A percentile compares a stretch with the other conserved stretches of the same genome.
phyloP scores from a whole-genome alignment of 2,888 invertebrate genomes.

The Agriotes lineatus region DNA sequence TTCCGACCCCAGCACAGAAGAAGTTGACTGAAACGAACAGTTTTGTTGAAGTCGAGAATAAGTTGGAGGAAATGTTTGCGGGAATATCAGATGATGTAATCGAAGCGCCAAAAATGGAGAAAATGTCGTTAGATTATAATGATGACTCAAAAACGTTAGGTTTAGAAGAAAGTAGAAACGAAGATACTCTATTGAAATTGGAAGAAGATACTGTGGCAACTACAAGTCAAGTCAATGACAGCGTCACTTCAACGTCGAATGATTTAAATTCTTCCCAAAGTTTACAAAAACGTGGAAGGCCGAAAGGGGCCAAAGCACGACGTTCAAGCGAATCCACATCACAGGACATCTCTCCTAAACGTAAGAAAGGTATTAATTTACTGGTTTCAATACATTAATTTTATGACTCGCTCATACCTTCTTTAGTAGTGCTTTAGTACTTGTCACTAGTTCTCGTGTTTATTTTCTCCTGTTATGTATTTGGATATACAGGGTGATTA shows the following conservation, averaged over 20 bases:
- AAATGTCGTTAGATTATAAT: constrained; percentile 39
- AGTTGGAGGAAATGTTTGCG: constrained; percentile 88
- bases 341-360: constrained; percentile 50
- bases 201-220: constrained; percentile 51
- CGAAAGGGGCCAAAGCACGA: constrained; percentile 40
- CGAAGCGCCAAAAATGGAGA: constrained; percentile 59
- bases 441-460: no score
- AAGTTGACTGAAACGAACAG: constrained; percentile 60
- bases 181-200: constrained; percentile 35
- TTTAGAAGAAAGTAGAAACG: constrained; percentile 43
- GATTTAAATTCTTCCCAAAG: constrained; percentile 44
- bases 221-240: constrained; percentile 53
- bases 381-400: neutral
- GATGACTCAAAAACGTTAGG: constrained; percentile 52
- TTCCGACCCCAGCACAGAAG: constrained; percentile 59
- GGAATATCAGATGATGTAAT: constrained; percentile 71
- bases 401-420: no score
- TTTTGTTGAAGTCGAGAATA: constrained; percentile 84
- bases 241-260: constrained; percentile 57
- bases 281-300: constrained; percentile 46
- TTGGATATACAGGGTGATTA: no score
- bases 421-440: no score
- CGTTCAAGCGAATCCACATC: constrained; percentile 48
- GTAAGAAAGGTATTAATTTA: constrained; percentile 55
- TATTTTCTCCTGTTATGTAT: no score